Conservation (phyloP, 2,888 invertebrate genomes). For the Oscheius sp. region DNA sequence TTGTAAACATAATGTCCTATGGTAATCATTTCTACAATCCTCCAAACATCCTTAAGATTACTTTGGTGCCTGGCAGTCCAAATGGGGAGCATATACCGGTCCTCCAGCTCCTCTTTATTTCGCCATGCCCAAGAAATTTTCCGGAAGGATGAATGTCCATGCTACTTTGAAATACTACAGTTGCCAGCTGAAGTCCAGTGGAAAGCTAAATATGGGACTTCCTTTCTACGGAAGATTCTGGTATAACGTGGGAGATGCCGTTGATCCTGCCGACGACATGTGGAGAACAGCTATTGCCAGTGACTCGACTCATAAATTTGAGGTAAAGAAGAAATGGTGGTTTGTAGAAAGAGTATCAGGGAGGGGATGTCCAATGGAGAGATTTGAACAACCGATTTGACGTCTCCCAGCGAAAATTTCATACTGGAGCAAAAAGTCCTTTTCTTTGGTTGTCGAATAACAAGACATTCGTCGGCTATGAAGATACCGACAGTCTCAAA, state of each 20-base stretch:
- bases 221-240: conserved; percentile 69
- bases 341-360: no score
- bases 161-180: conserved; percentile 69
- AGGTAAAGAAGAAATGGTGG: no score
- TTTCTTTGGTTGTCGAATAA: conserved; percentile 59
- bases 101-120: conserved; percentile 66
- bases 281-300: conserved; percentile 64
- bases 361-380: conserved; percentile 64
- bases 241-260: conserved; percentile 66
- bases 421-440: conserved; percentile 38
- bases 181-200: conserved; percentile 55
- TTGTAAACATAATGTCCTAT: conserved; percentile 70
- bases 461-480: conserved; percentile 63
- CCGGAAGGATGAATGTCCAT: conserved; percentile 68
- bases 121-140: conserved; percentile 43
- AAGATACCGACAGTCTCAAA: conserved; percentile 60
- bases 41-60: conserved; percentile 46
- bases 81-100: conserved; percentile 69
- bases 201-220: conserved; percentile 65
- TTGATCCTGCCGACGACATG: conserved; percentile 65
- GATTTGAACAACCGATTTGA: conserved; percentile 45
- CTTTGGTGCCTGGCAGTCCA: conserved; percentile 67
- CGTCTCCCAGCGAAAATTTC: conserved; percentile 6
- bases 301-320: conserved; percentile 48
- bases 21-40: conserved; percentile 25